Evolutionary conservation across 2,888 invertebrate species (phyloP).

Genomic region (Tortrix viridana): DNA sequence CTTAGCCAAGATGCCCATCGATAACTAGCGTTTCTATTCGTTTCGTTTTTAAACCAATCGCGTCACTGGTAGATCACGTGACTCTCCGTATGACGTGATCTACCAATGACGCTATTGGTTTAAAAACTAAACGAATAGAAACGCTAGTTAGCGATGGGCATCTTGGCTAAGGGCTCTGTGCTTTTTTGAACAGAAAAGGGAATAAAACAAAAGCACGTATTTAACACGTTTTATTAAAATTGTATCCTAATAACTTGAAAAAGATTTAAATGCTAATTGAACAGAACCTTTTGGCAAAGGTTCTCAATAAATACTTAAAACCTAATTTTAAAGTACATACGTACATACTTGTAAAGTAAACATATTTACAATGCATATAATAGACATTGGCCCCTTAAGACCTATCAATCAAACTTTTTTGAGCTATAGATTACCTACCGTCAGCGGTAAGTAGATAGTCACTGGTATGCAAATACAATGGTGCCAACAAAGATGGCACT

Average conservation of each 20-base stretch:
- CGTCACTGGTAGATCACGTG: no score
- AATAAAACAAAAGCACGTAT: slow-evolving; percentile 50
- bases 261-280: slow-evolving; percentile 76
- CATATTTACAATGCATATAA: slow-evolving; percentile 55
- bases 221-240: slow-evolving; percentile 79
- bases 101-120: no score
- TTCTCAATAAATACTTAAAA: slow-evolving; percentile 81
- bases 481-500: slow-evolving; percentile 73
- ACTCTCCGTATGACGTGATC: no score
- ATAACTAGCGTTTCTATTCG: no score
- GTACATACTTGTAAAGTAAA: slow-evolving; percentile 56
- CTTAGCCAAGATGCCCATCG: no score
- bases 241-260: slow-evolving; percentile 79
- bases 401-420: slow-evolving; percentile 57
- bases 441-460: slow-evolving; percentile 52
- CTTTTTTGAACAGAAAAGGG: neutral
- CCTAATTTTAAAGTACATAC: slow-evolving; percentile 59
- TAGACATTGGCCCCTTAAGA: slow-evolving; percentile 77
- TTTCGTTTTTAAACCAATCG: no score
- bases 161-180: no score
- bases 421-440: slow-evolving; percentile 58
- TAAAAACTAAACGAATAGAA: no score
- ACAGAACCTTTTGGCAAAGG: slow-evolving; percentile 55
- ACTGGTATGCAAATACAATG: slow-evolving; percentile 60
- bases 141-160: no score